These are phyloP conservation scores for Monoplex corrugatus DNA, from an alignment of 2,888 invertebrate genomes.

Conservation along the genomic window DNA sequence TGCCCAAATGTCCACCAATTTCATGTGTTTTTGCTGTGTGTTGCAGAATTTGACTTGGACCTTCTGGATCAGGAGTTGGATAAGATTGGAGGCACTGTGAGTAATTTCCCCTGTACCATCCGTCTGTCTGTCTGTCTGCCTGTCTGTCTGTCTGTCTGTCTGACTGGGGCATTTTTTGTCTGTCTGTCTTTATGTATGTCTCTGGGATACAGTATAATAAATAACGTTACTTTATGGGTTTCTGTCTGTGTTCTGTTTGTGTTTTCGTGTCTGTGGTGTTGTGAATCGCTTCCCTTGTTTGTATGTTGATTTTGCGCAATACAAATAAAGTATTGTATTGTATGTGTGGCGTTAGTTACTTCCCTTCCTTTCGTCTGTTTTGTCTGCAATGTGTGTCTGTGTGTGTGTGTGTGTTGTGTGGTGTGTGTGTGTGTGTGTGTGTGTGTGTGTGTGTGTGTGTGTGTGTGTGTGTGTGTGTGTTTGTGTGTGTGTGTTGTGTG, in stretches of 20 bases:
- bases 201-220: too few species aligned
- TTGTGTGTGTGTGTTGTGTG: neutral
- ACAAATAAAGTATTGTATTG: too few species aligned
- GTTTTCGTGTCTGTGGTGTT: too few species aligned
- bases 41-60: constrained; percentile 51
- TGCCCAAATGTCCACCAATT: too few species aligned
- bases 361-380: too few species aligned
- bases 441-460: constrained; percentile 21
- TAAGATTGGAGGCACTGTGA: constrained; percentile 49
- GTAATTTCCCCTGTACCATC: neutral
- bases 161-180: neutral
- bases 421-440: neutral
- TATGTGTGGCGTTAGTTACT: too few species aligned
- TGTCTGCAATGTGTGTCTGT: neutral
- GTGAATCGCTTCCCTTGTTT: too few species aligned
- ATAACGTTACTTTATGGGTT: too few species aligned
- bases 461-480: neutral
- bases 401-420: neutral
- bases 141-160: constrained; percentile 27
- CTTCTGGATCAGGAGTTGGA: constrained; percentile 50
- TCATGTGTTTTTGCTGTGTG: neutral
- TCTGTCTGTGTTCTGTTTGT: too few species aligned
- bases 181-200: neutral
- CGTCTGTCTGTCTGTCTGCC: neutral
- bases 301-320: too few species aligned